Conservation (phyloP, 2,888 invertebrate species). For the Parnassius glacialis region DNA sequence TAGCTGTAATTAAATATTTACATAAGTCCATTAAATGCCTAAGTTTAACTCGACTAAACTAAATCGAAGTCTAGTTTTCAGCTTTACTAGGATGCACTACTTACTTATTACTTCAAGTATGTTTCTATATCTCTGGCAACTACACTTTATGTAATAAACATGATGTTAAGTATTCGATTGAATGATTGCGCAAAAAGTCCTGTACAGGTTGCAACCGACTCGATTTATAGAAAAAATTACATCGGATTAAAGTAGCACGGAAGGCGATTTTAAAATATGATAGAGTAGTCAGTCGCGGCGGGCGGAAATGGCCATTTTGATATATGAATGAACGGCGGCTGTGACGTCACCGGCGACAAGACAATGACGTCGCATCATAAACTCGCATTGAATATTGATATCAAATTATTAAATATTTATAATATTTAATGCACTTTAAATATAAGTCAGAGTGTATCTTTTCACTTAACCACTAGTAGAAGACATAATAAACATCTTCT, state of each 20-base stretch:
- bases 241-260: conserved; percentile 46
- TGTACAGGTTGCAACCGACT: not conserved
- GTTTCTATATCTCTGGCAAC: too few relatives aligned
- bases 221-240: conserved; percentile 33
- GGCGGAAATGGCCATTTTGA: conserved; percentile 64
- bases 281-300: conserved; percentile 36
- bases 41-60: too few relatives aligned
- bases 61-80: too few relatives aligned
- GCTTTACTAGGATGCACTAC: too few relatives aligned
- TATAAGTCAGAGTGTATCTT: too few relatives aligned
- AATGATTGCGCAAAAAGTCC: not conserved
- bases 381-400: conserved; percentile 17
- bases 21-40: too few relatives aligned
- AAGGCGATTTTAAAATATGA: conserved; percentile 40
- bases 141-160: too few relatives aligned
- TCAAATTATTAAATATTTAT: not conserved
- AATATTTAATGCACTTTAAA: not conserved
- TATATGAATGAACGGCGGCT: conserved; percentile 38
- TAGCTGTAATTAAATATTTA: too few relatives aligned
- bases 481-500: too few relatives aligned
- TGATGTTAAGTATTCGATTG: too few relatives aligned
- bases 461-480: too few relatives aligned
- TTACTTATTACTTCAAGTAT: too few relatives aligned
- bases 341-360: conserved; percentile 47
- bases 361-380: conserved; percentile 48